A percentile compares a stretch with the other conserved stretches of the same genome.
These are phyloP conservation scores for Petaurus breviceps DNA, from an alignment of 2,113 vertebrate genomes.

Conservation along the genomic window DNA sequence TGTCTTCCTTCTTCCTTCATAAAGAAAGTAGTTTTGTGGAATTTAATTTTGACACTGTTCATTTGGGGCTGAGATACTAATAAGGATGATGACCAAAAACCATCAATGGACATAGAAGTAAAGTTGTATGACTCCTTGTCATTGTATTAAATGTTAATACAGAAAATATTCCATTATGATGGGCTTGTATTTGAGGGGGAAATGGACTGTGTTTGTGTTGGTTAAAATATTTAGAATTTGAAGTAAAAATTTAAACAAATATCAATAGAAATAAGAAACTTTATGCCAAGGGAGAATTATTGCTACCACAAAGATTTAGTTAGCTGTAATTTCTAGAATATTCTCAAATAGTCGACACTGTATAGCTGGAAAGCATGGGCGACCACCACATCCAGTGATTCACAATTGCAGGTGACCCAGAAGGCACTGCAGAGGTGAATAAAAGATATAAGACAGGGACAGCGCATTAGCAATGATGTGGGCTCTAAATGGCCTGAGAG, in stretches of 20 bases:
- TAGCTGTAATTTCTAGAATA: no score
- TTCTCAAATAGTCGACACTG: no score
- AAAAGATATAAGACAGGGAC: background rate
- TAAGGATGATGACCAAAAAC: constrained; percentile 19
- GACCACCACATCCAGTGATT: background rate
- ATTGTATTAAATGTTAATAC: constrained; percentile 21
- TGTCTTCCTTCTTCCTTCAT: background rate
- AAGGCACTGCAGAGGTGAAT: background rate
- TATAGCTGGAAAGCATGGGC: background rate
- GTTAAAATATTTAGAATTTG: constrained; percentile 20
- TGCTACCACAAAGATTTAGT: no score
- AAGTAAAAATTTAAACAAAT: constrained; percentile 47
- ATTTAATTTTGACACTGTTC: constrained; percentile 34
- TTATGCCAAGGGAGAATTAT: background rate
- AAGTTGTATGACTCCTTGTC: constrained; percentile 32
- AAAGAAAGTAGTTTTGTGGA: constrained; percentile 17
- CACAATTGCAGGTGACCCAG: background rate
- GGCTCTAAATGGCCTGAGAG: no score
- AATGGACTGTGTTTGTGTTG: background rate
- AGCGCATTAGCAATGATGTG: no score
- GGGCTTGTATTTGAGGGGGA: background rate
- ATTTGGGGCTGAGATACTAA: constrained; percentile 48
- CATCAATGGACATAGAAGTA: constrained; percentile 10
- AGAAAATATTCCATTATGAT: constrained; percentile 40
- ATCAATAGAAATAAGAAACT: constrained; percentile 46